Evolutionary conservation across 2,888 invertebrate species (phyloP), one percentile per base, ranked within the genome.

Genomic region (Stegophylla sp.): DNA sequence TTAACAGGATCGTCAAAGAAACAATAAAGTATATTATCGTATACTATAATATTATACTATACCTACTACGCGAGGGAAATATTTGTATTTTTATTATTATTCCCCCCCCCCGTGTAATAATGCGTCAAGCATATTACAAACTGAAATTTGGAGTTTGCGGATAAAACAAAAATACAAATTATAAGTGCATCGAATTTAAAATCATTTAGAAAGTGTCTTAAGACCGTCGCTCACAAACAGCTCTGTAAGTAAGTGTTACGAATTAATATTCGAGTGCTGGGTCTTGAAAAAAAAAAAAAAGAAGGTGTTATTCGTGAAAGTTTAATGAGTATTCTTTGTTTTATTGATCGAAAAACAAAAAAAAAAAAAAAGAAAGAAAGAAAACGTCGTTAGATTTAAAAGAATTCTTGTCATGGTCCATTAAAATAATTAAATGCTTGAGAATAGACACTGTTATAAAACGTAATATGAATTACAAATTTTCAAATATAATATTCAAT

Each of bases 351-450:
- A 53, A 15, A 53, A 71, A 20, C 34, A 34, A 53, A 41, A 59
- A 56, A 53, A 15, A 53, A 71, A 20, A 53, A 34, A 53, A 41
- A 59, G 41, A 53, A 43, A 20, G 23, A 26, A 59, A 59, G 17
- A 45, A 59, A 59, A 43, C 45, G 56, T 26, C 26, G 43, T 59
- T 41, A 59, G 26, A 45, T 45, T 73, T 59, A 59, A 59, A 73
- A 73, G 56, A 73, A 73, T 45, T 59, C 43, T 26, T 20, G 12
- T 26, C 43, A 12, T 43, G 43, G n/a, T 59, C 56, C 59, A 73
- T 59, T 73, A 73, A 59, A 53, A 59, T 73, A 73, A 73, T 73
- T 59, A 73, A 73, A 73, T 43, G 34, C 53, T 53, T 41, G 41
- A 34, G 23, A 71, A 13, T 71, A 71, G 23, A 41, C 34, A 66